Percentiles rank a stretch among this genome's conserved stretches.
These are phyloP conservation scores for Brachypalpus laphriformis DNA, from an alignment of 2,888 invertebrate species.

Conservation along the genomic window DNA sequence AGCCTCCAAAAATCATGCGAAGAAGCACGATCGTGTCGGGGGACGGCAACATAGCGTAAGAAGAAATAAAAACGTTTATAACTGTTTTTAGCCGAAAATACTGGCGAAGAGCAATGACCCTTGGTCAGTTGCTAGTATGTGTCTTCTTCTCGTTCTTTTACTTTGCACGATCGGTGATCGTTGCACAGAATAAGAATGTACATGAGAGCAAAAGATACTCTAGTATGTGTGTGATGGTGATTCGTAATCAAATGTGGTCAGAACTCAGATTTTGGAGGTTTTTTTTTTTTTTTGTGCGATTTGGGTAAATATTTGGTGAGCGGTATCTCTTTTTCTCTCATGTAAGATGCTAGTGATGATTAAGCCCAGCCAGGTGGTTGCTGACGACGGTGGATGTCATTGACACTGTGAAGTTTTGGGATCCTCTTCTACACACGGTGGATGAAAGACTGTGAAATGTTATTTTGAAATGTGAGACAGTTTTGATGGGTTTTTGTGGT, in stretches of 20 bases:
- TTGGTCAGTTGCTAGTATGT: constrained; percentile 45
- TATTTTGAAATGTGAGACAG: constrained; percentile 63
- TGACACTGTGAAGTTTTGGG: constrained; percentile 45
- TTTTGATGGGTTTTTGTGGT: constrained; percentile 29
- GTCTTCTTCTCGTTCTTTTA: constrained; percentile 1
- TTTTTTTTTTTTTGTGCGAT: constrained; percentile 35
- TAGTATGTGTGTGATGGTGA: constrained; percentile 16
- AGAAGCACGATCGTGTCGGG: constrained; percentile 32
- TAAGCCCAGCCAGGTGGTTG: constrained; percentile 32
- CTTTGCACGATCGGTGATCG: constrained; percentile 8
- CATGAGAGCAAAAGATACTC: neutral
- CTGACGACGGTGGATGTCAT: constrained; percentile 65
- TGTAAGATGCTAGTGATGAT: constrained; percentile 25
- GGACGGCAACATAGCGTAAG: constrained; percentile 17
- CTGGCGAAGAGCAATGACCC: constrained; percentile 62
- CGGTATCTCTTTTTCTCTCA: constrained; percentile 27
- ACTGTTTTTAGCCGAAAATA: constrained; percentile 73
- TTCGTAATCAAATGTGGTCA: constrained; percentile 70
- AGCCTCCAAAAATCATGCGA: constrained; percentile 44
- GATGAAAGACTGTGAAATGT: neutral
- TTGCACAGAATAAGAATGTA: constrained; percentile 25
- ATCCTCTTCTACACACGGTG: neutral
- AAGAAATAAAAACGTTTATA: constrained; percentile 71
- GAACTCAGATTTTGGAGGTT: constrained; percentile 1
- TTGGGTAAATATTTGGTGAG: constrained; percentile 56